A percentile compares a stretch with the other conserved stretches of the same genome.
Conservation (phyloP, 2,888 invertebrate genomes). For the Drosophila koepferae region DNA sequence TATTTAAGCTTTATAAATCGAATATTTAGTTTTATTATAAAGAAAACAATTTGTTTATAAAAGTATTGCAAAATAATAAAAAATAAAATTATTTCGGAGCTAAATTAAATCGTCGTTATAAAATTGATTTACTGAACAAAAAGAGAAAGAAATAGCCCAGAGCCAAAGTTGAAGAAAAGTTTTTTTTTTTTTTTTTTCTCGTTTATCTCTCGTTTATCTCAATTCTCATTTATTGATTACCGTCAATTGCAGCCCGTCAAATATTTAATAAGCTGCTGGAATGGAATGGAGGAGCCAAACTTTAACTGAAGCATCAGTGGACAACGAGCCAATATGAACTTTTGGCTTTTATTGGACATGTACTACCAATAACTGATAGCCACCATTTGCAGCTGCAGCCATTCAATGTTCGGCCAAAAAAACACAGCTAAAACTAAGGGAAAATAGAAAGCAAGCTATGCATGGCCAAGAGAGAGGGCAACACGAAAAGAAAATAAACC, state of each 20-base stretch:
- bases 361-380: conserved; percentile 64
- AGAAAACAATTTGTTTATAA: too few species aligned
- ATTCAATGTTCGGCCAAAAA: conserved; percentile 40
- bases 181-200: background rate
- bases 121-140: background rate
- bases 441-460: background rate
- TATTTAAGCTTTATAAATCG: too few species aligned
- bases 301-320: conserved; percentile 18
- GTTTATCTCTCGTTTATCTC: conserved; percentile 16
- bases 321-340: conserved; percentile 35
- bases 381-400: conserved; percentile 66
- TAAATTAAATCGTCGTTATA: background rate
- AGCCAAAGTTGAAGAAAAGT: background rate
- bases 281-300: conserved; percentile 1
- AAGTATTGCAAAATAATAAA: too few species aligned
- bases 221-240: conserved; percentile 23
- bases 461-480: background rate
- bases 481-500: conserved; percentile 33
- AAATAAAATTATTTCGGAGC: too few species aligned
- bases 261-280: conserved; percentile 23
- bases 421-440: conserved; percentile 25
- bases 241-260: conserved; percentile 24
- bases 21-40: too few species aligned
- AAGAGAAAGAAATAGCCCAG: background rate
- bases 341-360: conserved; percentile 60